phyloP scores from a whole-genome alignment of 2,113 vertebrate genomes.

The Strigops habroptila region DNA sequence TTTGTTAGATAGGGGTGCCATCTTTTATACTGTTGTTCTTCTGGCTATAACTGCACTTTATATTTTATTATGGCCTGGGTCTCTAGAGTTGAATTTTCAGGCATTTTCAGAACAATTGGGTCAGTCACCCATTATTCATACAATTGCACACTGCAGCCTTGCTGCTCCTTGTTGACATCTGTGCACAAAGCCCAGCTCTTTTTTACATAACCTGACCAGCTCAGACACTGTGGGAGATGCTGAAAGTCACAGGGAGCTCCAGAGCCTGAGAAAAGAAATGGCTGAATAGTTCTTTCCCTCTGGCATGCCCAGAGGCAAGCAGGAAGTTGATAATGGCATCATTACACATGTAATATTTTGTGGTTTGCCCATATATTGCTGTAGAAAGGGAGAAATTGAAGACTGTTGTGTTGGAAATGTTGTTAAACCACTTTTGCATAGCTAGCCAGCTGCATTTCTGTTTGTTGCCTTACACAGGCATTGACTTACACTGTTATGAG shows the following conservation, averaged over 20 bases:
- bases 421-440: background rate
- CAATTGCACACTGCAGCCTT: background rate
- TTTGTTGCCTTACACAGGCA: background rate
- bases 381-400: background rate
- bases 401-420: background rate
- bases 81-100: background rate
- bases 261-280: background rate
- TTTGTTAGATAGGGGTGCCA: background rate
- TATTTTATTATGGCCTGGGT: background rate
- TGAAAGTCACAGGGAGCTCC: background rate
- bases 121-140: slow-evolving; percentile 28
- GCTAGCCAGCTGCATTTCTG: background rate
- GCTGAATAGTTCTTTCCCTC: background rate
- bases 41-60: slow-evolving; percentile 48
- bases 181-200: background rate
- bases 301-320: background rate
- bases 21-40: slow-evolving; percentile 27
- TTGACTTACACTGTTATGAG: background rate
- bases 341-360: background rate
- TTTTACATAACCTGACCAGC: slow-evolving; percentile 16
- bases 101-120: background rate
- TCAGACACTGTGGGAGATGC: background rate
- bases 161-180: background rate
- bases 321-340: background rate
- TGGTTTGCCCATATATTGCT: background rate